These are phyloP conservation scores for Rhorus exstirpatorius DNA, from an alignment of 2,888 invertebrate genomes.

Conservation along the genomic window DNA sequence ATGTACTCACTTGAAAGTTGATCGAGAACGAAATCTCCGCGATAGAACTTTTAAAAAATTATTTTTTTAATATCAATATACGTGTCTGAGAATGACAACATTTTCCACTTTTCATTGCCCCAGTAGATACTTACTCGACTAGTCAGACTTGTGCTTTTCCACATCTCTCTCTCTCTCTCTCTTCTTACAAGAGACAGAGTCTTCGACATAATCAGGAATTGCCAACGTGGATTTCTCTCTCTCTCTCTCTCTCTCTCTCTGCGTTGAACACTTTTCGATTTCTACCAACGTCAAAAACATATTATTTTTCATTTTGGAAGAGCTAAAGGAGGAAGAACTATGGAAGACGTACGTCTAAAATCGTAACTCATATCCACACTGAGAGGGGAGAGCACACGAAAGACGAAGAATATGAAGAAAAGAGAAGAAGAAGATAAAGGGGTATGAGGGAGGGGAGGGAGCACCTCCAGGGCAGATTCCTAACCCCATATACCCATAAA, in stretches of 20 bases:
- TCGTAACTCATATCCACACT: conserved; percentile 64
- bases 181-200: too few relatives aligned
- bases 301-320: conserved; percentile 53
- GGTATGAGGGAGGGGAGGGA: conserved; percentile 57
- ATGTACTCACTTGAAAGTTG: not conserved
- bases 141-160: too few relatives aligned
- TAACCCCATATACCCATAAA: conserved; percentile 68
- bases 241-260: conserved; percentile 21
- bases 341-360: conserved; percentile 54
- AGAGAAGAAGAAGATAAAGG: conserved; percentile 43
- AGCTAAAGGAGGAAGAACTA: conserved; percentile 40
- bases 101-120: not conserved
- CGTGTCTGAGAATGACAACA: not conserved
- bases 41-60: not conserved
- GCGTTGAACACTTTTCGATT: not conserved
- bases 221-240: too few relatives aligned
- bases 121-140: not conserved
- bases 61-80: not conserved
- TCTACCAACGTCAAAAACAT: conserved; percentile 39
- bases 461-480: conserved; percentile 61
- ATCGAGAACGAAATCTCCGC: not conserved
- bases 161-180: conserved; percentile 8
- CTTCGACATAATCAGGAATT: too few relatives aligned
- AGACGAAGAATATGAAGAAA: conserved; percentile 25
- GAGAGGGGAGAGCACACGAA: conserved; percentile 19